A percentile compares a stretch with the other conserved stretches of the same genome.
Evolutionary conservation across 2,113 vertebrate species (phyloP).

Genomic region (Mola mola): DNA sequence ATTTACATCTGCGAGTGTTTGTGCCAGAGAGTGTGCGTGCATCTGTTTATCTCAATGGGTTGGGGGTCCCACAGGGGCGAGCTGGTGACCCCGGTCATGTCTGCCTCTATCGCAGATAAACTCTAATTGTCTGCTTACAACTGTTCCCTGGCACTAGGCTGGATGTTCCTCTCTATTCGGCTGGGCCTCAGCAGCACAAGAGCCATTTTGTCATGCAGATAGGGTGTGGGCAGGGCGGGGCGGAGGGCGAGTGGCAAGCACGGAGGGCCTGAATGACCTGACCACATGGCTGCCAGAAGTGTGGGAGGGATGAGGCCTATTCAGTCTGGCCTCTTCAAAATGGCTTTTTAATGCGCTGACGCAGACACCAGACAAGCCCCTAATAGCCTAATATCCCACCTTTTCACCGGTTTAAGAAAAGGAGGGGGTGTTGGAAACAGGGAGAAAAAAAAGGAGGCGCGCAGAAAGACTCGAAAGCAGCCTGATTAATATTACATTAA

Average conservation of each 20-base stretch:
- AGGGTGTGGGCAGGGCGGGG: constrained; percentile 70
- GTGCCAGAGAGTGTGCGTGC: constrained; percentile 71
- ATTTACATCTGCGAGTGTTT: constrained; percentile 61
- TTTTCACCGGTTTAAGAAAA: constrained; percentile 84
- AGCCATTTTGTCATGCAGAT: constrained; percentile 86
- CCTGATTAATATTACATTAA: constrained; percentile 99
- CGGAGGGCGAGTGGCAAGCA: constrained; percentile 75
- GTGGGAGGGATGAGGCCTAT: constrained; percentile 97
- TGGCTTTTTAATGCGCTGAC: constrained; percentile 97
- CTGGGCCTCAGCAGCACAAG: constrained; percentile 82
- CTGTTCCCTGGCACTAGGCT: constrained; percentile 84
- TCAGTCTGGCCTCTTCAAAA: constrained; percentile 96
- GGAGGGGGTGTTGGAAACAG: constrained; percentile 74
- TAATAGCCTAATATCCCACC: constrained; percentile 86
- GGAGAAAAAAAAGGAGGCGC: constrained; percentile 68
- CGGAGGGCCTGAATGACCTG: constrained; percentile 85
- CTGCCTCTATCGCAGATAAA: constrained; percentile 87
- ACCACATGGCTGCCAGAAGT: constrained; percentile 99
- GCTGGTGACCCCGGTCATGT: constrained; percentile 85
- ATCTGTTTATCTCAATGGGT: constrained; percentile 81
- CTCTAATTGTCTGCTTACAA: constrained; percentile 89
- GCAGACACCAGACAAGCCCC: constrained; percentile 89
- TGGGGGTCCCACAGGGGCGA: constrained; percentile 77
- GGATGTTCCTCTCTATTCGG: constrained; percentile 84
- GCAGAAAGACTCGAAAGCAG: constrained; percentile 84